phyloP scores from a whole-genome alignment of 2,113 vertebrate species.

The Castor canadensis region DNA sequence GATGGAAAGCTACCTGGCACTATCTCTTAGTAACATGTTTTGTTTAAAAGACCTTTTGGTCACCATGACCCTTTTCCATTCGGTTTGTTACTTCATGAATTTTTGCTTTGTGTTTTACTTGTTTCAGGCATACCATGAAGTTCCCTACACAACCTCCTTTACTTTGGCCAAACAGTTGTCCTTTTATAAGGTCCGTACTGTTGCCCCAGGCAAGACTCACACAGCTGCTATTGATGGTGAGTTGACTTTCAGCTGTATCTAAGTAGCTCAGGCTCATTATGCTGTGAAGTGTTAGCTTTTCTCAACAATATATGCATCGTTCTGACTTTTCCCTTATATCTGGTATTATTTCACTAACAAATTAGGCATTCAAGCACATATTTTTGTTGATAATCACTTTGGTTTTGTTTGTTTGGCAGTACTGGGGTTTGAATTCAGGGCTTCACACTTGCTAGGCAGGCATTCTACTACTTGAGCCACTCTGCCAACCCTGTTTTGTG shows the following conservation, averaged over 20 bases:
- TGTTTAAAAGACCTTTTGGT: constrained; percentile 21
- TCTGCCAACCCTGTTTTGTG: no score
- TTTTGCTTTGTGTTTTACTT: constrained; percentile 60
- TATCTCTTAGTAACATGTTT: not conserved
- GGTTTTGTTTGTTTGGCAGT: no score
- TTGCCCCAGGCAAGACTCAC: constrained; percentile 95
- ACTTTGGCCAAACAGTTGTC: constrained; percentile 95
- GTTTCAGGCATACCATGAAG: constrained; percentile 90
- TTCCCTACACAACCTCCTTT: constrained; percentile 93
- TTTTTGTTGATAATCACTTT: constrained; percentile 31
- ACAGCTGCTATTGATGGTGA: constrained; percentile 97
- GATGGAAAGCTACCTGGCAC: not conserved
- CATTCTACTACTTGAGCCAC: no score
- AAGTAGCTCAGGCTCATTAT: not conserved
- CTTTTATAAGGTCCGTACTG: constrained; percentile 92
- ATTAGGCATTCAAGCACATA: not conserved
- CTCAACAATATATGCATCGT: not conserved
- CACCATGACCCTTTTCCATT: not conserved
- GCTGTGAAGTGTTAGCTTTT: not conserved
- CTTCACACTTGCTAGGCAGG: no score
- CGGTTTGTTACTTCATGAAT: not conserved
- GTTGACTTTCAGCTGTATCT: not conserved
- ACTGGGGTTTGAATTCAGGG: no score
- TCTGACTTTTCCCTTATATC: not conserved
- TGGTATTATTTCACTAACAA: constrained; percentile 12